phyloP scores from a whole-genome alignment of 1,140 invertebrate genomes.

The Reticulitermes speratus region DNA sequence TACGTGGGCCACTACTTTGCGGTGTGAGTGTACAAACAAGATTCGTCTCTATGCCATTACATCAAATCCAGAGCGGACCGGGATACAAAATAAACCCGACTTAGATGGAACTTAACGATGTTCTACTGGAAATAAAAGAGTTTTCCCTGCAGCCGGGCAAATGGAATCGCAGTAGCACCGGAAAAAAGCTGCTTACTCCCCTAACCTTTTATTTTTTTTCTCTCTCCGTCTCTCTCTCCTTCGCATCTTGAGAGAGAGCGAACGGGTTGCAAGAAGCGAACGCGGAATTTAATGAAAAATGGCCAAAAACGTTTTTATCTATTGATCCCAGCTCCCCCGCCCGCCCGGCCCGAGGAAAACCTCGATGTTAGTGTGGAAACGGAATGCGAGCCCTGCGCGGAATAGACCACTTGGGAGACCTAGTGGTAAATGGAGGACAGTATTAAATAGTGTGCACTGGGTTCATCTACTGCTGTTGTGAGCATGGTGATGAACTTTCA shows the following conservation, averaged over 20 bases:
- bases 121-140: slow-evolving; percentile 38
- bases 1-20: background rate
- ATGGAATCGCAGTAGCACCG: slow-evolving; percentile 39
- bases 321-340: background rate
- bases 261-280: background rate
- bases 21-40: slow-evolving; percentile 9
- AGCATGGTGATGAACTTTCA: too few species aligned
- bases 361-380: background rate
- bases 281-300: slow-evolving; percentile 10
- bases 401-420: too few species aligned
- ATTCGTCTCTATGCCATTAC: slow-evolving; percentile 32
- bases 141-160: slow-evolving; percentile 36
- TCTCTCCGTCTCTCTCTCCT: background rate
- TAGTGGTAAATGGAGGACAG: too few species aligned
- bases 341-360: background rate
- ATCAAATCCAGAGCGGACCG: slow-evolving; percentile 31
- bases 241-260: background rate
- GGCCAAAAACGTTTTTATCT: slow-evolving; percentile 13
- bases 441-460: too few species aligned
- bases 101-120: slow-evolving; percentile 39
- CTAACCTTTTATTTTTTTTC: slow-evolving; percentile 28
- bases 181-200: slow-evolving; percentile 39
- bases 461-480: too few species aligned
- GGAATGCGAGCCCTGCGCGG: too few species aligned
- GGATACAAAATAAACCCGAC: slow-evolving; percentile 37